Evolutionary conservation across 2,797 vertebrate genomes (phyloP).

Genomic region (Spea hammondii): DNA sequence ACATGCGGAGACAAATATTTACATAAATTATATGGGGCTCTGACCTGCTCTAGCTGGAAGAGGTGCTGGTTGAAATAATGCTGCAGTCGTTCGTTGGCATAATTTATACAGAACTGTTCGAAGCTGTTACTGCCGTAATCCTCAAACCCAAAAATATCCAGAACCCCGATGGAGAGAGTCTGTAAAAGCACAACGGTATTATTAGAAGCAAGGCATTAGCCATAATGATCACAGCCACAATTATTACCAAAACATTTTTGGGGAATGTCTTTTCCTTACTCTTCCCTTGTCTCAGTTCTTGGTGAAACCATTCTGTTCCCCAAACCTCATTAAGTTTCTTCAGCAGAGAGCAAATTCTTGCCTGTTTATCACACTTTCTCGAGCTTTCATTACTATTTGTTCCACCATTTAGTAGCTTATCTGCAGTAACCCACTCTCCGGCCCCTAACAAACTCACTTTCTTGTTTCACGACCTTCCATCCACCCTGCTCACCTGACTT

Average conservation of each 20-base stretch:
- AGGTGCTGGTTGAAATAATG: constrained; percentile 99
- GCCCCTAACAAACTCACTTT: neutral
- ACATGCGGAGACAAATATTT: no score
- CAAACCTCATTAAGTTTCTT: no score
- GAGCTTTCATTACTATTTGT: no score
- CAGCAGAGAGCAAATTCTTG: no score
- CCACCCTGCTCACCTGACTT: constrained; percentile 75
- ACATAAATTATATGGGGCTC: constrained; percentile 11
- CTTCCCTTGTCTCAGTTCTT: no score
- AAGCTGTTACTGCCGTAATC: constrained; percentile 99
- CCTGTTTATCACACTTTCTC: no score
- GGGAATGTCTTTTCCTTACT: no score
- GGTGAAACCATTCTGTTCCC: no score
- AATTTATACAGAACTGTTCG: constrained; percentile 99
- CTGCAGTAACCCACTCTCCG: no score
- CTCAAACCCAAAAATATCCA: constrained; percentile 98
- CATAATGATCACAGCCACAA: no score
- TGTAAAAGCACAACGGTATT: constrained; percentile 61
- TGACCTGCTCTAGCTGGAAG: constrained; percentile 94
- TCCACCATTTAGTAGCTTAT: no score
- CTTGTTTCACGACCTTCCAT: neutral
- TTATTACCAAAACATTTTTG: no score
- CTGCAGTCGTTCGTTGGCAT: constrained; percentile 95
- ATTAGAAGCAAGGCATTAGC: neutral
- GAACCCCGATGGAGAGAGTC: constrained; percentile 95